Evolutionary conservation across 2,888 invertebrate species (phyloP).

Genomic region (Choristoneura rosaceana): DNA sequence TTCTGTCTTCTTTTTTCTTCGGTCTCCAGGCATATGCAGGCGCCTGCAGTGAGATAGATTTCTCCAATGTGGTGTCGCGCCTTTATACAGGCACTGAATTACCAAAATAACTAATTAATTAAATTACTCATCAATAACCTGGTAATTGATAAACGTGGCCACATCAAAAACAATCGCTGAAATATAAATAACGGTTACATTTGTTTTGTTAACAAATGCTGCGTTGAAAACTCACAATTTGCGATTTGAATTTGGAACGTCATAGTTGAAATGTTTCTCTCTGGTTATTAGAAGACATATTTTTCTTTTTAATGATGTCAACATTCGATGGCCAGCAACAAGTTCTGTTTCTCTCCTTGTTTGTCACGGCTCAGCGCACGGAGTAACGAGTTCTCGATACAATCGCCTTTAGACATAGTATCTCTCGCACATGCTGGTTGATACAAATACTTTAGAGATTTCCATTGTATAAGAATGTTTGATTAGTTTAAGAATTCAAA

Average conservation of each 20-base stretch:
- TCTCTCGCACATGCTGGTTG: conserved; percentile 13
- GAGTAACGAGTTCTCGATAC: conserved; percentile 61
- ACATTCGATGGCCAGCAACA: conserved; percentile 10
- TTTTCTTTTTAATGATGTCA: conserved; percentile 18
- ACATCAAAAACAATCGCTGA: no score
- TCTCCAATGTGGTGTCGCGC: no score
- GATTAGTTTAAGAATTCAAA: no score
- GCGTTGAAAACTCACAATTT: neutral
- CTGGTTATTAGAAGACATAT: neutral
- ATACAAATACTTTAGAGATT: conserved; percentile 1
- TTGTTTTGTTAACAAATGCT: neutral
- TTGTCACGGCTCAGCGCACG: conserved; percentile 55
- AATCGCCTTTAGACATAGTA: conserved; percentile 34
- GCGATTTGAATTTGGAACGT: conserved; percentile 5
- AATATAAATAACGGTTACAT: no score
- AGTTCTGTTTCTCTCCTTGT: conserved; percentile 45
- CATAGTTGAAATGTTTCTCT: neutral
- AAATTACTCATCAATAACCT: no score
- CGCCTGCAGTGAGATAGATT: no score
- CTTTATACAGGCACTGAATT: no score
- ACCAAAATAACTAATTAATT: no score
- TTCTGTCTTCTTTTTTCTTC: no score
- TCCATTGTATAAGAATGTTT: neutral
- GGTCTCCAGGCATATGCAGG: no score
- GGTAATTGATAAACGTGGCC: no score